phyloP scores from a whole-genome alignment of 2,888 invertebrate species.

The Belgica antarctica region DNA sequence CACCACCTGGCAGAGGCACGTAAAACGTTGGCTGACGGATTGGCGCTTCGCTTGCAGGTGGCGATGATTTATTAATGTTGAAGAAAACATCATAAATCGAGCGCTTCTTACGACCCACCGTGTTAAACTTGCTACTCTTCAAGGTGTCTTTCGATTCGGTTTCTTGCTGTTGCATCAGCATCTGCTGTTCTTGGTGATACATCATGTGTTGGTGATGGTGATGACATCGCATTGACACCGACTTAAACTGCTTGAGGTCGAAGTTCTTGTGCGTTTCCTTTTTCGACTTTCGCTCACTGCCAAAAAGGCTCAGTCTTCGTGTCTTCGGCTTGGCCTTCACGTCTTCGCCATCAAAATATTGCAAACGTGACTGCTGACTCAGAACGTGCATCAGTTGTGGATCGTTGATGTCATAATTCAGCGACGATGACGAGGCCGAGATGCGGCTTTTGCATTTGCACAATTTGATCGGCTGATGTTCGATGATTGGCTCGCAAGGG shows the following conservation, averaged over 20 bases:
- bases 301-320: conserved; percentile 38
- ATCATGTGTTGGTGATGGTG: conserved; percentile 40
- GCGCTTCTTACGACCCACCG: conserved; percentile 36
- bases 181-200: conserved; percentile 41
- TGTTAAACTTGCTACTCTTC: conserved; percentile 44
- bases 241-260: conserved; percentile 46
- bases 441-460: conserved; percentile 37
- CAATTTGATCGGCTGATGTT: conserved; percentile 37
- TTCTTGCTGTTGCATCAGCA: conserved; percentile 37
- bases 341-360: conserved; percentile 43
- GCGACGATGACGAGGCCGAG: conserved; percentile 28
- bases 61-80: conserved; percentile 45
- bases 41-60: conserved; percentile 22
- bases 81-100: conserved; percentile 42
- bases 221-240: conserved; percentile 46
- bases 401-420: conserved; percentile 34
- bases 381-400: conserved; percentile 38
- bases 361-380: conserved; percentile 39
- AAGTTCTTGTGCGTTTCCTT: conserved; percentile 45
- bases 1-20: conserved; percentile 61
- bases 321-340: conserved; percentile 36
- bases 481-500: conserved; percentile 53
- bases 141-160: conserved; percentile 38
- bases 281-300: conserved; percentile 31
- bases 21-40: conserved; percentile 63